Conservation (phyloP, 1,140 invertebrate species). For the Hypsibius dujardini region DNA sequence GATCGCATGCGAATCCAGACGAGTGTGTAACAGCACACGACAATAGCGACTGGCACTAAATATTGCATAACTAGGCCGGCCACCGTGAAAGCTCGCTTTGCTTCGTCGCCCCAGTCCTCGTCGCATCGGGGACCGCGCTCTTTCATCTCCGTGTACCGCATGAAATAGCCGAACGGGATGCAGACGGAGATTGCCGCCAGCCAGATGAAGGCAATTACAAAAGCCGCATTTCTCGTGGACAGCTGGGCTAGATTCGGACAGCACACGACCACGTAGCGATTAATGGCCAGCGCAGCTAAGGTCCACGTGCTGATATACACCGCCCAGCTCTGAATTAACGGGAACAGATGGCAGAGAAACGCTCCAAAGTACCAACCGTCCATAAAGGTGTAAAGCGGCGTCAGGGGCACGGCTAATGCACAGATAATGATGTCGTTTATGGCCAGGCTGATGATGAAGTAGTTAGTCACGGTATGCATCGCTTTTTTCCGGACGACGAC, state of each 20-base stretch:
- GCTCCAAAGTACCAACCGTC: conserved; percentile 31
- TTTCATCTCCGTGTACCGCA: conserved; percentile 16
- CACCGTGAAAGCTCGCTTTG: conserved; percentile 29
- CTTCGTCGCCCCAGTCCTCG: conserved; percentile 19
- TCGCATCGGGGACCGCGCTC: conserved; percentile 24
- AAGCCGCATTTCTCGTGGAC: conserved; percentile 25
- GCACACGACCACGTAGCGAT: conserved; percentile 30
- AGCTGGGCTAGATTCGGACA: conserved; percentile 30
- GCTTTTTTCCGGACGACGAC: conserved; percentile 41
- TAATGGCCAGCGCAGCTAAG: conserved; percentile 30
- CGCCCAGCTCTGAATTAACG: conserved; percentile 28
- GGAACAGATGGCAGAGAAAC: conserved; percentile 29
- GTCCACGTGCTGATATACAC: conserved; percentile 33
- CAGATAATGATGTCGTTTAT: neutral
- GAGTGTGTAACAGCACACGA: conserved; percentile 28
- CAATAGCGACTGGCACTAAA: conserved; percentile 29
- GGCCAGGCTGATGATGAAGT: neutral
- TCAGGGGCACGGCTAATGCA: conserved; percentile 19
- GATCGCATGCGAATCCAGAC: conserved; percentile 26
- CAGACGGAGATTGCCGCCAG: conserved; percentile 27
- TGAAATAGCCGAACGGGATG: conserved; percentile 30
- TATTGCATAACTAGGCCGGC: conserved; percentile 30
- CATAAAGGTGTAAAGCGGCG: conserved; percentile 26
- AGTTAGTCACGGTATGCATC: neutral
- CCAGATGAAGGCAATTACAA: conserved; percentile 30